phyloP scores from a whole-genome alignment of 2,797 vertebrate genomes.

The Argentina silus region DNA sequence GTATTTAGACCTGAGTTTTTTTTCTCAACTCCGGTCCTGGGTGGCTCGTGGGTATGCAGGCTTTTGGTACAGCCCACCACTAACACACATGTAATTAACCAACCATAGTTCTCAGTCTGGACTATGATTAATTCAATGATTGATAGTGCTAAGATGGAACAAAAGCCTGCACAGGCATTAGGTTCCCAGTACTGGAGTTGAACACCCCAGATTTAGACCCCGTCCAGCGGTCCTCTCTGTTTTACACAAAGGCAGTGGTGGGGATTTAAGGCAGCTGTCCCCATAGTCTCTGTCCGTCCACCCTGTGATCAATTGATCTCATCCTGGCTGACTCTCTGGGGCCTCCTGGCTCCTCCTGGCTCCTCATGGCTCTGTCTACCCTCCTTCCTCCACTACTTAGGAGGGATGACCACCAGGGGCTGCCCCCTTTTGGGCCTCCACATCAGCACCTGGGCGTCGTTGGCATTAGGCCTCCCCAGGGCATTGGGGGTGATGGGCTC shows the following conservation, averaged over 20 bases:
- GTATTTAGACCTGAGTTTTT: slow-evolving; percentile 25
- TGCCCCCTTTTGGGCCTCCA: slow-evolving; percentile 94
- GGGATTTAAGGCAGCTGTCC: slow-evolving; percentile 79
- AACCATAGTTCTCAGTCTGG: no score
- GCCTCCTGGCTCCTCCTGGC: not conserved
- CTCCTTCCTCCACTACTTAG: slow-evolving; percentile 80
- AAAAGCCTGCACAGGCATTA: slow-evolving; percentile 28
- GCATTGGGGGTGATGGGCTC: slow-evolving; percentile 93
- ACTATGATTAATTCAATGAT: no score
- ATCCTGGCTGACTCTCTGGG: slow-evolving; percentile 27
- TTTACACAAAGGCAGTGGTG: slow-evolving; percentile 75
- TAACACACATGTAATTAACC: no score
- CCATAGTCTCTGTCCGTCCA: slow-evolving; percentile 38
- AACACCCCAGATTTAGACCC: slow-evolving; percentile 17
- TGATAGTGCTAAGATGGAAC: slow-evolving; percentile 29
- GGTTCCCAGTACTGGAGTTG: slow-evolving; percentile 54
- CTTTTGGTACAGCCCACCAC: no score
- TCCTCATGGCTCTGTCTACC: not conserved
- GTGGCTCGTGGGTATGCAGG: no score
- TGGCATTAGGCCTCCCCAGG: slow-evolving; percentile 95
- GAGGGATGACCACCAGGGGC: slow-evolving; percentile 92
- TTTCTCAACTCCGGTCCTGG: slow-evolving; percentile 51
- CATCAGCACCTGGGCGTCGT: slow-evolving; percentile 98
- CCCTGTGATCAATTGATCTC: slow-evolving; percentile 18
- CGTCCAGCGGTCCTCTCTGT: slow-evolving; percentile 48